Percentiles rank a stretch among this genome's conserved stretches.
These are phyloP conservation scores for Seira sanloemensis DNA, from an alignment of 2,888 invertebrate species.

Conservation along the genomic window DNA sequence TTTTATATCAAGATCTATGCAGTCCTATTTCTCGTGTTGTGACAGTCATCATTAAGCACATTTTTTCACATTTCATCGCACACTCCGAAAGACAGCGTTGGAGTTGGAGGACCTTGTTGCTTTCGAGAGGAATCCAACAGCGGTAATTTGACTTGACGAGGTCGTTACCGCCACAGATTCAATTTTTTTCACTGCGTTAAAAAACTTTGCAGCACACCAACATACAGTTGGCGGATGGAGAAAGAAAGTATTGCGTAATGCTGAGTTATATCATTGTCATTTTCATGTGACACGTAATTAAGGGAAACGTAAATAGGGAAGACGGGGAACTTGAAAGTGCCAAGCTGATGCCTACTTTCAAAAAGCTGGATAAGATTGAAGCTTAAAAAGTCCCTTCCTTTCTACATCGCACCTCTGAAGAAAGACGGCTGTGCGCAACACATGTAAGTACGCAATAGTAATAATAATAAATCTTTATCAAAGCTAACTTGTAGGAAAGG, in stretches of 20 bases:
- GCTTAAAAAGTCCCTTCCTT: background rate
- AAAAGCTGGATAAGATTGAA: background rate
- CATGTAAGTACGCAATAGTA: background rate
- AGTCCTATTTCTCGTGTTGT: background rate
- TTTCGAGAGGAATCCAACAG: background rate
- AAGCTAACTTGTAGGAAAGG: background rate
- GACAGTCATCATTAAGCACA: background rate
- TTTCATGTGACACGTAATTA: background rate
- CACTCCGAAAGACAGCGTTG: background rate
- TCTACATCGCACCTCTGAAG: background rate
- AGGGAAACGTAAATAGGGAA: background rate
- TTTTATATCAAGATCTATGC: background rate
- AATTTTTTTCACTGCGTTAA: background rate
- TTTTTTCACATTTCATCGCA: background rate
- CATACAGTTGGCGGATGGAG: background rate
- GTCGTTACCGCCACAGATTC: background rate
- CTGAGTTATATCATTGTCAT: background rate
- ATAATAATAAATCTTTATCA: background rate
- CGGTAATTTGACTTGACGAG: conserved; percentile 21
- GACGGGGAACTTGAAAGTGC: background rate
- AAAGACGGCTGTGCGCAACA: background rate
- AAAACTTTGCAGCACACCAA: background rate
- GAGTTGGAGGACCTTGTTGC: background rate
- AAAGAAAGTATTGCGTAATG: background rate
- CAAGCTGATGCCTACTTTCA: background rate